A percentile compares a stretch with the other conserved stretches of the same genome.
These are phyloP conservation scores for Heliconius congener DNA, from an alignment of 1,140 invertebrate species.

Conservation along the genomic window DNA sequence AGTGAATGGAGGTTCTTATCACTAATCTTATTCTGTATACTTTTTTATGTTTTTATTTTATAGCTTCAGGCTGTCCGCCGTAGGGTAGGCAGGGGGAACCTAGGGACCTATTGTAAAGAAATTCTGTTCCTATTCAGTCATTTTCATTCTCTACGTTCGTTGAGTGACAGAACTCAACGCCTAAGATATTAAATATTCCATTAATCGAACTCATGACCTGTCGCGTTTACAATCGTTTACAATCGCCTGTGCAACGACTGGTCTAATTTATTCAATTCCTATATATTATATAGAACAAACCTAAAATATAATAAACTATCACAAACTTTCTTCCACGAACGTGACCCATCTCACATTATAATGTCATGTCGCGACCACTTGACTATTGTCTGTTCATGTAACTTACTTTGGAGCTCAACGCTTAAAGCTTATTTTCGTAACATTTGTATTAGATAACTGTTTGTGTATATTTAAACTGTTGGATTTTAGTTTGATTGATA, in stretches of 20 bases:
- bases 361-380: slow-evolving; percentile 19
- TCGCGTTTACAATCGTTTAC: too few species aligned
- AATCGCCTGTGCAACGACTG: too few species aligned
- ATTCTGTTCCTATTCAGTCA: too few species aligned
- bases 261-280: too few species aligned
- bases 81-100: too few species aligned
- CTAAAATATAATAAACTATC: neutral
- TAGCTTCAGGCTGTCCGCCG: too few species aligned
- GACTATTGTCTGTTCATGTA: slow-evolving; percentile 16
- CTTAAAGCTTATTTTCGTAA: slow-evolving; percentile 2
- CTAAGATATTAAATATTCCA: too few species aligned
- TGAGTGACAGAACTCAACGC: too few species aligned
- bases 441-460: neutral
- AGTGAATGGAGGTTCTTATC: too few species aligned
- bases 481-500: neutral
- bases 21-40: neutral
- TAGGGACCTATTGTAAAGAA: too few species aligned
- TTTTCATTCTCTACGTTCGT: too few species aligned
- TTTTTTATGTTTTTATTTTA: neutral
- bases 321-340: slow-evolving; percentile 6
- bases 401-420: neutral
- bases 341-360: slow-evolving; percentile 22
- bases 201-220: too few species aligned
- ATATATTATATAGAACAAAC: neutral
- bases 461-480: neutral